Percentiles rank a stretch among this genome's conserved stretches.
These are phyloP conservation scores for Nycticebus coucang DNA, from an alignment of 2,113 vertebrate species.

Conservation along the genomic window DNA sequence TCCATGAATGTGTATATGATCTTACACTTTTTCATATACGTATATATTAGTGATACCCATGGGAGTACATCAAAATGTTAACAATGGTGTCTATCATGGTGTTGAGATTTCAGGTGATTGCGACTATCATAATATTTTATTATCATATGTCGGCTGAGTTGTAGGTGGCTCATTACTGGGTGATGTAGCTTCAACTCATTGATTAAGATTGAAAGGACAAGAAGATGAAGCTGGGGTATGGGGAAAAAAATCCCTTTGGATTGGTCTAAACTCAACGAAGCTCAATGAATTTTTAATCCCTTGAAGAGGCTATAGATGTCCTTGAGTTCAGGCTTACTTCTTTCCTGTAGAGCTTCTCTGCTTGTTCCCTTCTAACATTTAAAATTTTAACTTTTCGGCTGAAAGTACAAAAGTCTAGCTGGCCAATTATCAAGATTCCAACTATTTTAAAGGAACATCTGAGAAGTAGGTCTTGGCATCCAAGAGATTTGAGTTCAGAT, in stretches of 20 bases:
- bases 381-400: not conserved
- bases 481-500: not conserved
- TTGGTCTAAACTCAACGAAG: not conserved
- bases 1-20: not conserved
- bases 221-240: too few relatives aligned
- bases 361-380: not conserved
- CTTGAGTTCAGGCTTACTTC: not conserved
- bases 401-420: not conserved
- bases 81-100: not conserved
- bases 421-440: not conserved
- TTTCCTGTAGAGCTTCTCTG: not conserved
- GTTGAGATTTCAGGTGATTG: not conserved
- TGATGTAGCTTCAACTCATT: not conserved
- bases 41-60: not conserved
- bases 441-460: not conserved
- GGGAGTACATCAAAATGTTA: not conserved
- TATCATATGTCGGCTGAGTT: not conserved
- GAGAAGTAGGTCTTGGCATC: not conserved
- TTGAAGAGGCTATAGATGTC: not conserved
- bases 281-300: not conserved
- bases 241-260: not conserved
- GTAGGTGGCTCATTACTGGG: not conserved
- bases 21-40: not conserved
- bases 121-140: not conserved
- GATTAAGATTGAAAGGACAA: not conserved